A percentile compares a stretch with the other conserved stretches of the same genome.
phyloP scores from a whole-genome alignment of 2,113 vertebrate genomes.

The Romanogobio albipinnatus region DNA sequence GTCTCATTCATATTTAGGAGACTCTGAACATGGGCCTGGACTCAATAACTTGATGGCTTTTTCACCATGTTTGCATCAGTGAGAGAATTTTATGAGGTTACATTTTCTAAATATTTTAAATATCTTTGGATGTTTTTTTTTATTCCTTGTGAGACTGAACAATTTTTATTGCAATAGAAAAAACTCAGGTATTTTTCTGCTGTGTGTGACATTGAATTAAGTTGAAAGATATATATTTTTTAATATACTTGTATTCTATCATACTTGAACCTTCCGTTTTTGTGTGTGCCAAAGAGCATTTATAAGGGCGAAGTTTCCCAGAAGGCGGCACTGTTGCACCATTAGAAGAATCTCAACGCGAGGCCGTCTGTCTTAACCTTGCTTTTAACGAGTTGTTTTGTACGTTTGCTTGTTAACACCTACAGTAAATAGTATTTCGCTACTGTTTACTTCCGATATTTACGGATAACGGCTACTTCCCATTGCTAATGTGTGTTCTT shows the following conservation, averaged over 20 bases:
- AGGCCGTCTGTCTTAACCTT: background rate
- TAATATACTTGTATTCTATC: background rate
- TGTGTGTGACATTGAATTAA: background rate
- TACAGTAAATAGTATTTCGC: background rate
- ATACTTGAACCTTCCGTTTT: background rate
- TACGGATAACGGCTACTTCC: background rate
- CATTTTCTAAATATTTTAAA: constrained; percentile 6
- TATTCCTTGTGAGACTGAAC: constrained; percentile 23
- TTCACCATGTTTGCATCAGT: background rate
- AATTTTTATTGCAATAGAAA: background rate
- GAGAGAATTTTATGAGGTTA: background rate
- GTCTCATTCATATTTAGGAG: constrained; percentile 6
- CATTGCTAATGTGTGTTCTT: background rate
- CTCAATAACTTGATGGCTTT: constrained; percentile 9
- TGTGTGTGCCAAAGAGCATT: background rate
- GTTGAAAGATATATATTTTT: background rate
- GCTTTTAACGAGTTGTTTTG: background rate
- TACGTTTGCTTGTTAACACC: background rate
- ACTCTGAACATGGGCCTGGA: background rate
- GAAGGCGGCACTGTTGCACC: constrained; percentile 40
- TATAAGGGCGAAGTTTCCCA: background rate
- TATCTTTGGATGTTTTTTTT: constrained; percentile 17
- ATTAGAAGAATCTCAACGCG: background rate
- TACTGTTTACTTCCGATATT: background rate
- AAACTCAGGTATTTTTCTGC: constrained; percentile 46